These are phyloP conservation scores for Coboldia fuscipes DNA, from an alignment of 1,140 invertebrate genomes.

Conservation along the genomic window DNA sequence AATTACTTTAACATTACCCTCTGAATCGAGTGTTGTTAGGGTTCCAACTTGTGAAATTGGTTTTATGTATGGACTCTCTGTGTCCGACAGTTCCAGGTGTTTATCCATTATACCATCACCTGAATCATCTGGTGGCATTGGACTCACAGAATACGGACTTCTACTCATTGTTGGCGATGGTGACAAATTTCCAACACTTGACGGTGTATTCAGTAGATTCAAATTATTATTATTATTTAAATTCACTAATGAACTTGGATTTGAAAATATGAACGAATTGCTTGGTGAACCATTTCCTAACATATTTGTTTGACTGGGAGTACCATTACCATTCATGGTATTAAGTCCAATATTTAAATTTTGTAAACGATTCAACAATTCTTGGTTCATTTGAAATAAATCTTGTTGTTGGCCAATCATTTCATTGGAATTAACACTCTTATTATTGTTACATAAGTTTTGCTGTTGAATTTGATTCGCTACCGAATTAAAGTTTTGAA, in stretches of 20 bases:
- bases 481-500: slow-evolving; percentile 8
- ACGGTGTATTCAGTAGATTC: slow-evolving; percentile 14
- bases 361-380: slow-evolving; percentile 32
- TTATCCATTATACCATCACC: slow-evolving; percentile 16
- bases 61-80: slow-evolving; percentile 32
- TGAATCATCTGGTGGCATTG: slow-evolving; percentile 11
- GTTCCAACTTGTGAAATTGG: slow-evolving; percentile 39
- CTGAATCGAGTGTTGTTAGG: slow-evolving; percentile 29
- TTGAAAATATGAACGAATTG: not conserved
- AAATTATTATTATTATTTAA: slow-evolving; percentile 10
- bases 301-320: slow-evolving; percentile 2
- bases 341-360: slow-evolving; percentile 21
- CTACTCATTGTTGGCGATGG: slow-evolving; percentile 16
- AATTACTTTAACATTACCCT: slow-evolving; percentile 29
- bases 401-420: slow-evolving; percentile 14
- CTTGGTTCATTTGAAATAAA: slow-evolving; percentile 22
- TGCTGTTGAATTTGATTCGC: not conserved
- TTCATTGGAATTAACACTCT: slow-evolving; percentile 10
- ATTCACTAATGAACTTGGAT: slow-evolving; percentile 8
- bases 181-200: slow-evolving; percentile 9
- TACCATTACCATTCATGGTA: slow-evolving; percentile 6
- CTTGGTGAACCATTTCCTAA: not conserved
- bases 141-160: slow-evolving; percentile 16
- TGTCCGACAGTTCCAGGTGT: slow-evolving; percentile 17
- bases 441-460: slow-evolving; percentile 9